Evolutionary conservation across 2,113 vertebrate species (phyloP).

Genomic region (Amblyopsis rosae): DNA sequence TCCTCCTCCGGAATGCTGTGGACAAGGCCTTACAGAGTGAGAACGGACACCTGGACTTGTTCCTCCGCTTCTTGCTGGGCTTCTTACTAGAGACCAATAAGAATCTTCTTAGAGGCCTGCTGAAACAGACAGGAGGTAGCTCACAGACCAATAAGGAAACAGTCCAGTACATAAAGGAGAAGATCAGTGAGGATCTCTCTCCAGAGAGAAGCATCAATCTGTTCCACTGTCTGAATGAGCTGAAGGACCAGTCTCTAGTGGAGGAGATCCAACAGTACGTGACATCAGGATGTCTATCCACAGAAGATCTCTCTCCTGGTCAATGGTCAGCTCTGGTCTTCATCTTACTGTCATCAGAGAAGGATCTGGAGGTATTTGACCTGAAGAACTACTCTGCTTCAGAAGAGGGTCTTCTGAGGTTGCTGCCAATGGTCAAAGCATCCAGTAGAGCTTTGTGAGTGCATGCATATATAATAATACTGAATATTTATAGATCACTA

Average conservation of each 20-base stretch:
- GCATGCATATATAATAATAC: neutral
- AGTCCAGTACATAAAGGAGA: neutral
- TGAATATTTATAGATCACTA: neutral
- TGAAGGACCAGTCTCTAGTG: neutral
- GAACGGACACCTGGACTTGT: slow-evolving; percentile 1
- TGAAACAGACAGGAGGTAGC: neutral
- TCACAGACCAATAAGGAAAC: neutral
- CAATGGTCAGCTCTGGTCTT: slow-evolving; percentile 23
- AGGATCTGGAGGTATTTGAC: slow-evolving; percentile 18
- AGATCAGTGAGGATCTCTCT: neutral
- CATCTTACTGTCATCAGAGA: slow-evolving; percentile 21
- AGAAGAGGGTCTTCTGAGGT: slow-evolving; percentile 7
- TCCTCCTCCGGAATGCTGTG: neutral
- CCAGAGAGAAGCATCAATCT: neutral
- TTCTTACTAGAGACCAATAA: neutral
- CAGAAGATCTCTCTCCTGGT: slow-evolving; percentile 4
- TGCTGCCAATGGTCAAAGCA: slow-evolving; percentile 18
- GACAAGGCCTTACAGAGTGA: neutral
- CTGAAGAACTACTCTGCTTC: slow-evolving; percentile 21
- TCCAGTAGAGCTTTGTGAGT: slow-evolving; percentile 29
- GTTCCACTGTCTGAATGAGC: slow-evolving; percentile 1
- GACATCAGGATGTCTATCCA: neutral
- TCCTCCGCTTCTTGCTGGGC: neutral
- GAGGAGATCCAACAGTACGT: neutral
- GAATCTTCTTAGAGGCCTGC: neutral